These are phyloP conservation scores for Drosophila neonasuta DNA, from an alignment of 2,888 invertebrate species.

Conservation along the genomic window DNA sequence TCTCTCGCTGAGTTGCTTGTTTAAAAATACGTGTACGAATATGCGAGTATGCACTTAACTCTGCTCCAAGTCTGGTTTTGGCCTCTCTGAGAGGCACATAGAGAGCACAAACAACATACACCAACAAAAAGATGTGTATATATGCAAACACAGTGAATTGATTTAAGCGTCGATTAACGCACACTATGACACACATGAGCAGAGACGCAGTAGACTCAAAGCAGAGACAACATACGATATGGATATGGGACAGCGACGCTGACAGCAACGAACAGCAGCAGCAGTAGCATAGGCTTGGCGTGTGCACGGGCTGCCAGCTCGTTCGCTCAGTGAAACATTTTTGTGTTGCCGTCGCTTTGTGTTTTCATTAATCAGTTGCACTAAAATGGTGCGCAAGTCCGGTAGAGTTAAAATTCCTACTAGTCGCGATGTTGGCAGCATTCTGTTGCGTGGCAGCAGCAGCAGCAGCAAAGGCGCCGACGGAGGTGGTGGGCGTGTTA, in stretches of 20 bases:
- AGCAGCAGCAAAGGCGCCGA: constrained; percentile 31
- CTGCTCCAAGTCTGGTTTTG: constrained; percentile 64
- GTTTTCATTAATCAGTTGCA: constrained; percentile 75
- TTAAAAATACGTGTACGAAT: not conserved
- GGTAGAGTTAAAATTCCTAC: constrained; percentile 74
- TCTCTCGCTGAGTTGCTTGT: constrained; percentile 2
- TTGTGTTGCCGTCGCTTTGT: constrained; percentile 47
- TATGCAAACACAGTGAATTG: constrained; percentile 70
- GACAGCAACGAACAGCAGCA: constrained; percentile 14
- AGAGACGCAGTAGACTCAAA: constrained; percentile 38
- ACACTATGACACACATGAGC: constrained; percentile 46
- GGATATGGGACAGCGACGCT: constrained; percentile 44
- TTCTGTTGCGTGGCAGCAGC: constrained; percentile 65
- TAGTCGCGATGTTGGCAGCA: constrained; percentile 60
- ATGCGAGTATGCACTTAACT: constrained; percentile 18
- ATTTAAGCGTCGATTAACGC: constrained; percentile 76
- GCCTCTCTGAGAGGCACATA: constrained; percentile 28
- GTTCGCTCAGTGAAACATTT: constrained; percentile 49
- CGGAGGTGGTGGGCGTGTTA: constrained; percentile 23
- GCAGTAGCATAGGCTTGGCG: constrained; percentile 46
- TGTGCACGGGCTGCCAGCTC: constrained; percentile 28
- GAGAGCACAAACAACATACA: constrained; percentile 11
- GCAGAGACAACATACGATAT: constrained; percentile 61
- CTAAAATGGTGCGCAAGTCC: constrained; percentile 77
- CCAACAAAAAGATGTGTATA: constrained; percentile 25